A percentile compares a stretch with the other conserved stretches of the same genome.
Conservation (phyloP, 2,888 invertebrate species). For the Tenthredo distinguenda region DNA sequence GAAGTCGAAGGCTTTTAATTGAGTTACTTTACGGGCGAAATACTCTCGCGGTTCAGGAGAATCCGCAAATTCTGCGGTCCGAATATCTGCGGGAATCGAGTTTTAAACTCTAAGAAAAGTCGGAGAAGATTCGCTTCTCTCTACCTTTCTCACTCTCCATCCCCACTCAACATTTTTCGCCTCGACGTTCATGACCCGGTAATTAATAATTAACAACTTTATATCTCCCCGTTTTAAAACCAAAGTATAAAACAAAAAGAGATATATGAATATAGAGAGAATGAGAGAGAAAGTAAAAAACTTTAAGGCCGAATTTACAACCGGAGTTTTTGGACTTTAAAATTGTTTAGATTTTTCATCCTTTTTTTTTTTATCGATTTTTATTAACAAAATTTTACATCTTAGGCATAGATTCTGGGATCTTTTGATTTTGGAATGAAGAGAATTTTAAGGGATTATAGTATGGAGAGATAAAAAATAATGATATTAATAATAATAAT, state of each 20-base stretch:
- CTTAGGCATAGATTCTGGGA: neutral
- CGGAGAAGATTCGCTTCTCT: neutral
- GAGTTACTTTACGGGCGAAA: slow-evolving; percentile 23
- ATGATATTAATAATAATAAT: neutral
- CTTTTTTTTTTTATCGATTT: neutral
- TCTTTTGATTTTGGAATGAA: neutral
- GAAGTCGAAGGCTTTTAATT: slow-evolving; percentile 27
- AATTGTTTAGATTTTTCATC: neutral
- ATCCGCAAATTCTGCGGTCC: neutral
- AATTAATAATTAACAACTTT: slow-evolving; percentile 10
- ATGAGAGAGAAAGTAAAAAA: neutral
- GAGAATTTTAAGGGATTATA: neutral
- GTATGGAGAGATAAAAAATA: neutral
- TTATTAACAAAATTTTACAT: neutral
- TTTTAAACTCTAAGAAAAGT: neutral
- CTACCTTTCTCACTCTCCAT: neutral
- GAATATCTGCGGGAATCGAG: neutral
- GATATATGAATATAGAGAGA: neutral
- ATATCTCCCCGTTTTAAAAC: neutral
- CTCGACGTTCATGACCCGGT: neutral
- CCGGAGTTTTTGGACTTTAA: neutral
- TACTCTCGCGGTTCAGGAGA: slow-evolving; percentile 11
- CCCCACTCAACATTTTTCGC: neutral
- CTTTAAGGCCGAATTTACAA: neutral
- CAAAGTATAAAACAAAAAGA: neutral